These are phyloP conservation scores for Drosophila quasianomalipes DNA, from an alignment of 2,888 invertebrate species.

Conservation along the genomic window DNA sequence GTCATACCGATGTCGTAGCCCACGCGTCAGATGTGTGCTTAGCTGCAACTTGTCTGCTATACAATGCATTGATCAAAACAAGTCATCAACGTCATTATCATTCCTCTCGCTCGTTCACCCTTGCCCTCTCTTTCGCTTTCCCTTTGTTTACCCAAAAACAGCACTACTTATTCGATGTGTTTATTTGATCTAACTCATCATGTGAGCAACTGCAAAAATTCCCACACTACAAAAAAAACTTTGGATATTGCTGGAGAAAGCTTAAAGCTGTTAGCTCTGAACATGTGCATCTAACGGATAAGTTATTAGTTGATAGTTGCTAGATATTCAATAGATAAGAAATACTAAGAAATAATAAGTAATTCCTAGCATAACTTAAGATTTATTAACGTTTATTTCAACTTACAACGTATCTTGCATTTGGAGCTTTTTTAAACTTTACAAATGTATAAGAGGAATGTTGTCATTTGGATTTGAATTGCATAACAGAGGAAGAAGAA, in stretches of 20 bases:
- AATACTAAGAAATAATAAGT: neutral
- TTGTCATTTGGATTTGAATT: neutral
- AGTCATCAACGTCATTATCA: neutral
- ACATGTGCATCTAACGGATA: neutral
- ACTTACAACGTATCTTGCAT: neutral
- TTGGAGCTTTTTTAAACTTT: too few species aligned
- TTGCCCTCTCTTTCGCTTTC: neutral
- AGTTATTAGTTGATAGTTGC: neutral
- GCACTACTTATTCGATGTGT: neutral
- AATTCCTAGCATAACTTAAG: neutral
- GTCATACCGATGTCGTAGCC: too few species aligned
- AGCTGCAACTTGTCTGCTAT: slow-evolving; percentile 18
- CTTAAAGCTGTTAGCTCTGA: neutral
- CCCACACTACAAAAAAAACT: neutral
- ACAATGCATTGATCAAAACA: neutral
- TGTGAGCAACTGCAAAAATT: neutral
- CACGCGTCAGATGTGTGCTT: slow-evolving; percentile 33
- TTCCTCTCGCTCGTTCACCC: neutral
- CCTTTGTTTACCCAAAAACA: neutral
- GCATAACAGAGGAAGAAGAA: neutral
- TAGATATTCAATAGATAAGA: neutral
- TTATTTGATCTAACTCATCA: neutral
- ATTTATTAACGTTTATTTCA: neutral
- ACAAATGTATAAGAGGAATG: neutral
- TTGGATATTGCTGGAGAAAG: neutral